Base-by-base conservation (phyloP, 2,888 invertebrate species). In the Leptopilina myrica region DNA sequence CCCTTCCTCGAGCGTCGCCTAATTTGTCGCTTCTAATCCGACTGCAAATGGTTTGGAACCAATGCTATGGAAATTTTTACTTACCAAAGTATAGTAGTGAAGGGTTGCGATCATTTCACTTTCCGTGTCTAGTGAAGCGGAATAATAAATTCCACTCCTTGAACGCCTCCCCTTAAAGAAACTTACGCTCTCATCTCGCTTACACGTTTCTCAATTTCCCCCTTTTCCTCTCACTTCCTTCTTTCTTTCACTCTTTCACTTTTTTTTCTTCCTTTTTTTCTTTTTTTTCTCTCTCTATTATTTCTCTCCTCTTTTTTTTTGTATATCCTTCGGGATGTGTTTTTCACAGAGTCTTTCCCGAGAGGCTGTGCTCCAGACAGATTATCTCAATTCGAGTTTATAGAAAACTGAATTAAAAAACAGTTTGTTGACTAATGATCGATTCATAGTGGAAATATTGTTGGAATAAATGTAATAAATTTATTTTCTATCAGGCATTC, bases 21-120 rank as follows among this genome's bases (percentile, higher is more conserved):
- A 85, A 85, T 84, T 84, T 81, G 85, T 82, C 83, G 80, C 79
- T 79, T 82, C 84, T 85, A 85, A 86, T 86, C 83, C 76, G 78
- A 79, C 79, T 80, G 80, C 83, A 84, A 84, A 85, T 81, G 81
- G 78, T 77, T 67, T 80, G 75, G 79, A 79, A 79, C 78, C 80
- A 81, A 76, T 75, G 79, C 79, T 81, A 83, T 81, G 81, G 82
- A 82, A 82, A 82, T 80, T 80, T 73, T 66, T 73, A 79, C 69
- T 79, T 78, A 78, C 53, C 79, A 62, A 65, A 77, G 80, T 75
- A 49, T 49, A 79, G 64, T 43, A 79, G 64, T 43, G 75, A 78
- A 77, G 79, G 77, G 78, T 81, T 78, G 77, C 80, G 78, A 81
- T 83, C 79, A 78, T 79, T 76, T 65, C 73, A 80, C 79, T 79